A percentile compares a stretch with the other conserved stretches of the same genome.
Evolutionary conservation across 2,797 vertebrate species (phyloP).

Genomic region (Pristis pectinata): DNA sequence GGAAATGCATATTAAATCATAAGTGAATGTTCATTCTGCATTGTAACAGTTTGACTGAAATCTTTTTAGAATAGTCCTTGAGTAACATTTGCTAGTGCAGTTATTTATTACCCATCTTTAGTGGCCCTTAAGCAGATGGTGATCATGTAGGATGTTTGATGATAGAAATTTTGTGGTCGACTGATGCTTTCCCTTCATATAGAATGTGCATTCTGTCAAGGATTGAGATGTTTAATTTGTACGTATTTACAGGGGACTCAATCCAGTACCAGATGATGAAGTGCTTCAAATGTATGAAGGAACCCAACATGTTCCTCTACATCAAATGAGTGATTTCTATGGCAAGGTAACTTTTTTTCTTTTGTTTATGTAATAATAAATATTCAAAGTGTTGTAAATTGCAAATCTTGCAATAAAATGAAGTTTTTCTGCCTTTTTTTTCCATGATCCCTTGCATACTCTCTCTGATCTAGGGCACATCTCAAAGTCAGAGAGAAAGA

Average conservation of each 20-base stretch:
- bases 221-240: not conserved
- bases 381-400: not conserved
- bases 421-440: not conserved
- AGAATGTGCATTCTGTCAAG: not conserved
- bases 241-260: conserved; percentile 56
- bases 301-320: conserved; percentile 66
- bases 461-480: not conserved
- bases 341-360: conserved; percentile 59
- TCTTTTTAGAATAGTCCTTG: not conserved
- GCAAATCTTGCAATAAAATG: not conserved
- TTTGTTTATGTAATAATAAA: not conserved
- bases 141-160: not conserved
- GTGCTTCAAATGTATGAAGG: conserved; percentile 64
- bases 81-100: not conserved
- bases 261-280: conserved; percentile 67
- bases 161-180: not conserved
- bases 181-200: not conserved
- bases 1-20: too few species aligned
- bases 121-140: not conserved
- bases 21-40: not conserved
- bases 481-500: not conserved
- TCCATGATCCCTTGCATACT: not conserved
- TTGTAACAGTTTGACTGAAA: not conserved
- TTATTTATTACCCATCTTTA: not conserved
- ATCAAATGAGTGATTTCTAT: conserved; percentile 72